Conservation (phyloP, 1,140 invertebrate species). For the Pseudachorutes palmiensis region DNA sequence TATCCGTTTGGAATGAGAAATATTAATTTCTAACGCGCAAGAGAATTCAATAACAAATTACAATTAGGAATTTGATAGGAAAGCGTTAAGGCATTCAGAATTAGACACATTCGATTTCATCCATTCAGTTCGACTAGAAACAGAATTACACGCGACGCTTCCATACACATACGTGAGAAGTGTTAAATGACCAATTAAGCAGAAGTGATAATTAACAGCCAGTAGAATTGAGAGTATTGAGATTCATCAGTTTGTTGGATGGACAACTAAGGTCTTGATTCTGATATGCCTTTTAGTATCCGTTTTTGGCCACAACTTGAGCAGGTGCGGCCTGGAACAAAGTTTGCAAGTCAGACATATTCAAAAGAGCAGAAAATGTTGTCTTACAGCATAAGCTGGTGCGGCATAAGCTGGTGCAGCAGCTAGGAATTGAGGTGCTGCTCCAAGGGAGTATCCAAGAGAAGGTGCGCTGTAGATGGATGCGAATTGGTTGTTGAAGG, state of each 20-base stretch:
- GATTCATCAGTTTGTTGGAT: background rate
- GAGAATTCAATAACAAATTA: background rate
- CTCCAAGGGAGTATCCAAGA: conserved; percentile 29
- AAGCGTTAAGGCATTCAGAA: background rate
- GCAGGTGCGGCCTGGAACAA: too few relatives aligned
- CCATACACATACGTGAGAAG: background rate
- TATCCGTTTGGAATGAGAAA: too few relatives aligned
- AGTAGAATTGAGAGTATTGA: conserved; percentile 8
- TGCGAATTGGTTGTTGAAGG: background rate
- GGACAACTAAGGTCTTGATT: too few relatives aligned
- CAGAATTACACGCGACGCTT: background rate
- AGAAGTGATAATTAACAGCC: background rate
- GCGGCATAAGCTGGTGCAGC: background rate
- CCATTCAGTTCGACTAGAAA: background rate
- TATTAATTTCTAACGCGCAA: background rate
- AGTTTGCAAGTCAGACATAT: too few relatives aligned
- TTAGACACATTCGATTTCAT: too few relatives aligned
- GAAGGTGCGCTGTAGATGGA: conserved; percentile 4
- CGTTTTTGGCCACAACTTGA: background rate
- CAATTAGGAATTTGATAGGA: background rate
- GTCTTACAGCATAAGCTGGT: conserved; percentile 3
- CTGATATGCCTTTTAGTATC: background rate
- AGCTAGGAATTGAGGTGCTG: background rate
- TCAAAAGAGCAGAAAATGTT: too few relatives aligned
- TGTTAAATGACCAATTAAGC: background rate